Evolutionary conservation across 1,140 invertebrate genomes (phyloP).

Genomic region (Heliconius hewitsoni): DNA sequence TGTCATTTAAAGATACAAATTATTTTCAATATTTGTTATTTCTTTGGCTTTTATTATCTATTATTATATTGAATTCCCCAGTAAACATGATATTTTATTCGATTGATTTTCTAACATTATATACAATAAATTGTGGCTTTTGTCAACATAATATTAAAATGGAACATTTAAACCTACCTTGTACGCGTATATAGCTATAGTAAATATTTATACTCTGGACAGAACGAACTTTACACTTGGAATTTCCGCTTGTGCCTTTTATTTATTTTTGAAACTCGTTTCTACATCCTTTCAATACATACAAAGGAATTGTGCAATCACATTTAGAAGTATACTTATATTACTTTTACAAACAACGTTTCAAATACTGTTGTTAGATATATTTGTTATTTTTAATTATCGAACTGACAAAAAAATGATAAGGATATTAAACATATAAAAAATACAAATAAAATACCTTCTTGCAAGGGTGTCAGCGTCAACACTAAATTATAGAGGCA

Average conservation of each 20-base stretch:
- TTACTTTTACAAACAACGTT: background rate
- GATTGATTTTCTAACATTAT: too few species aligned
- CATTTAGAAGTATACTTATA: background rate
- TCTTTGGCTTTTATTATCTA: too few species aligned
- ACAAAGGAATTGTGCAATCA: background rate
- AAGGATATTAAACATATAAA: background rate
- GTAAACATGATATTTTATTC: too few species aligned
- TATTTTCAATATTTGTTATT: too few species aligned
- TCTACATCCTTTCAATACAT: background rate
- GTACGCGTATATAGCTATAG: background rate
- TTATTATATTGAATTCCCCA: too few species aligned
- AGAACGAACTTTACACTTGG: background rate
- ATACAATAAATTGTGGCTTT: too few species aligned
- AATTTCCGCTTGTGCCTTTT: background rate
- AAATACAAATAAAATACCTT: constrained; percentile 42
- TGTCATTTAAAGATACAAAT: too few species aligned
- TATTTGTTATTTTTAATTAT: background rate
- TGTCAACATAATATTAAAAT: background rate
- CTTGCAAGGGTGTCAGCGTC: constrained; percentile 50
- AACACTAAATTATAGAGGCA: constrained; percentile 59
- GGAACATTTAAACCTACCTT: background rate
- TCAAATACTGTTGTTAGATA: background rate
- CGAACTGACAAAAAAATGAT: background rate
- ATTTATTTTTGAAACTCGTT: constrained; percentile 3
- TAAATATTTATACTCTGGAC: background rate